A percentile compares a stretch with the other conserved stretches of the same genome.
Evolutionary conservation across 2,113 vertebrate species (phyloP).

Genomic region (Leucosticte australis): DNA sequence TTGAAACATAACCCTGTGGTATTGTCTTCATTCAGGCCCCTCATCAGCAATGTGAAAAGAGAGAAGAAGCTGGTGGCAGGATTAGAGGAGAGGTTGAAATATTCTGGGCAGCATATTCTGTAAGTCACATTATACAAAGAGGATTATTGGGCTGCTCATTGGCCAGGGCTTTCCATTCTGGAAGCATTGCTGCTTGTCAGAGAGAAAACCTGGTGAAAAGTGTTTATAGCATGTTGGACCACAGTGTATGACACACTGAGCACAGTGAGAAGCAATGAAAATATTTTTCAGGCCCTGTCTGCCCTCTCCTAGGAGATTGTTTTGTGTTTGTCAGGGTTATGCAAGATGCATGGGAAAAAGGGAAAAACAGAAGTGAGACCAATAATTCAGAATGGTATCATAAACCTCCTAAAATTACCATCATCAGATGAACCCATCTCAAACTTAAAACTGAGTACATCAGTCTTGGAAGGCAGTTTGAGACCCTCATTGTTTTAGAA

Average conservation of each 20-base stretch:
- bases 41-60: constrained; percentile 50
- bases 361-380: background rate
- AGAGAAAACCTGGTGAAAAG: constrained; percentile 39
- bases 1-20: constrained; percentile 41
- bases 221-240: background rate
- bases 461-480: background rate
- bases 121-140: constrained; percentile 41
- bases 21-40: constrained; percentile 53
- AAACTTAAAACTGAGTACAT: background rate
- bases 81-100: constrained; percentile 63
- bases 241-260: background rate
- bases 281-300: constrained; percentile 14
- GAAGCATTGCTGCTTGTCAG: background rate
- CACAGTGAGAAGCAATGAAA: constrained; percentile 19
- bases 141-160: constrained; percentile 2
- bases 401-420: background rate
- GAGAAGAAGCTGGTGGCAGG: constrained; percentile 59
- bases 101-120: constrained; percentile 54
- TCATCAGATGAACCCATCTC: background rate
- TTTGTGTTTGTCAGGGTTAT: background rate
- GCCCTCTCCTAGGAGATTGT: background rate
- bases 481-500: background rate
- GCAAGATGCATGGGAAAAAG: constrained; percentile 6
- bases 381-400: background rate
- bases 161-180: constrained; percentile 4